These are phyloP conservation scores for Semaprochilodus insignis DNA, from an alignment of 2,797 vertebrate genomes.

Conservation along the genomic window DNA sequence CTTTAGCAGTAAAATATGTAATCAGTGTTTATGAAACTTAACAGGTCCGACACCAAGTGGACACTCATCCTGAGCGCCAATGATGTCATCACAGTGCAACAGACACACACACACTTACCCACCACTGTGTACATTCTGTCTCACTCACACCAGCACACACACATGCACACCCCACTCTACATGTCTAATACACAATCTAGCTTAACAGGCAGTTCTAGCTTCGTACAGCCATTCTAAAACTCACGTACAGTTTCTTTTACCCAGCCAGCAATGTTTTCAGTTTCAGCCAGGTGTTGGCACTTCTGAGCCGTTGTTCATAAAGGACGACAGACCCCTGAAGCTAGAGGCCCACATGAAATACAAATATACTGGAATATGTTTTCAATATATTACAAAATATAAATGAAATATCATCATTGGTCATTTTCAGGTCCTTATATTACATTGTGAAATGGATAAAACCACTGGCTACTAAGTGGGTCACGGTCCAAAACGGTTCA, in stretches of 20 bases:
- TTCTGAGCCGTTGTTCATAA: too few species aligned
- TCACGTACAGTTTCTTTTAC: neutral
- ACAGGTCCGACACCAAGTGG: conserved; percentile 76
- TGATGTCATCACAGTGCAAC: conserved; percentile 65
- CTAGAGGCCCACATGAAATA: too few species aligned
- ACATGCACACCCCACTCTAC: conserved; percentile 61
- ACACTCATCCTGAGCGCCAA: conserved; percentile 72
- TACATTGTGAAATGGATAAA: neutral
- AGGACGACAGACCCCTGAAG: too few species aligned
- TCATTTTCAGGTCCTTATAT: neutral
- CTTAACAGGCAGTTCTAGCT: conserved; percentile 10
- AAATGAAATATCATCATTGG: neutral
- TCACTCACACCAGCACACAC: conserved; percentile 49
- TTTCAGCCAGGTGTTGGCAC: too few species aligned
- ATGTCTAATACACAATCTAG: conserved; percentile 34
- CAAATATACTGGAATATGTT: neutral
- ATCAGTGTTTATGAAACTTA: conserved; percentile 93
- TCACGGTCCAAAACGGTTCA: too few species aligned
- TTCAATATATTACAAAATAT: neutral
- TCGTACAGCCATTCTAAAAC: conserved; percentile 8
- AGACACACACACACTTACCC: conserved; percentile 52
- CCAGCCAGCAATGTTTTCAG: neutral
- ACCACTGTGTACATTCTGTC: conserved; percentile 59
- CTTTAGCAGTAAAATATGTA: conserved; percentile 71
- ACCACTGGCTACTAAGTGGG: neutral